Conservation (phyloP, 2,888 invertebrate genomes). For the Scaptomyza reducta region DNA sequence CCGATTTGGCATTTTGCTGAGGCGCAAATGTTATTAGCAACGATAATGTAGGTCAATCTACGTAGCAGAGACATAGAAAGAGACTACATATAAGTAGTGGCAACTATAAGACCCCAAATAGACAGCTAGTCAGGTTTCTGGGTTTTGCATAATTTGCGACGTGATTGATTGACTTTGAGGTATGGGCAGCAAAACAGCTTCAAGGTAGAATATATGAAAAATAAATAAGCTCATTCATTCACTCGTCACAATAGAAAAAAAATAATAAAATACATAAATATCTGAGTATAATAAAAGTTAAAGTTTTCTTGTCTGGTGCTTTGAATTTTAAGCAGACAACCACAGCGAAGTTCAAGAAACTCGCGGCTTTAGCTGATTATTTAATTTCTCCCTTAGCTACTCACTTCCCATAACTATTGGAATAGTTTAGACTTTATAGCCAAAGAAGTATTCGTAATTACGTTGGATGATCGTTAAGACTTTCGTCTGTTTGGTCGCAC, state of each 20-base stretch:
- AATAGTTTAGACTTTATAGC: constrained; percentile 29
- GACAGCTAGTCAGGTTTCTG: constrained; percentile 29
- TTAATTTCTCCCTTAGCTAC: constrained; percentile 25
- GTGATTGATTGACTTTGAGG: constrained; percentile 66
- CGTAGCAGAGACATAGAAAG: constrained; percentile 12
- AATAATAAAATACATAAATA: constrained; percentile 6
- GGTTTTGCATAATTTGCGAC: constrained; percentile 61
- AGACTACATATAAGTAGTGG: background rate
- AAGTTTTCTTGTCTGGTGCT: constrained; percentile 49
- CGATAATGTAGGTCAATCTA: constrained; percentile 46
- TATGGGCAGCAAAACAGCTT: constrained; percentile 23
- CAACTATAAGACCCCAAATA: constrained; percentile 4
- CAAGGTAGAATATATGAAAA: constrained; percentile 41
- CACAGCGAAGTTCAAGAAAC: constrained; percentile 65
- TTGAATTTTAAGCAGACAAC: constrained; percentile 56
- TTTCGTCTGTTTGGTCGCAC: constrained; percentile 37
- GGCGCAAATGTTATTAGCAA: constrained; percentile 27
- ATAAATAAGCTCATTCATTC: constrained; percentile 31
- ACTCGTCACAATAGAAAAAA: constrained; percentile 5
- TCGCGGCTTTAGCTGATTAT: constrained; percentile 53
- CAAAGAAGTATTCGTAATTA: constrained; percentile 33
- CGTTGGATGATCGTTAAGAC: constrained; percentile 41
- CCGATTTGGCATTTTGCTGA: constrained; percentile 21
- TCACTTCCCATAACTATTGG: background rate
- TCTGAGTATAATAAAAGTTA: background rate